Percentiles rank a stretch among this genome's conserved stretches.
phyloP scores from a whole-genome alignment of 2,113 vertebrate species.

The Corythoichthys intestinalis region DNA sequence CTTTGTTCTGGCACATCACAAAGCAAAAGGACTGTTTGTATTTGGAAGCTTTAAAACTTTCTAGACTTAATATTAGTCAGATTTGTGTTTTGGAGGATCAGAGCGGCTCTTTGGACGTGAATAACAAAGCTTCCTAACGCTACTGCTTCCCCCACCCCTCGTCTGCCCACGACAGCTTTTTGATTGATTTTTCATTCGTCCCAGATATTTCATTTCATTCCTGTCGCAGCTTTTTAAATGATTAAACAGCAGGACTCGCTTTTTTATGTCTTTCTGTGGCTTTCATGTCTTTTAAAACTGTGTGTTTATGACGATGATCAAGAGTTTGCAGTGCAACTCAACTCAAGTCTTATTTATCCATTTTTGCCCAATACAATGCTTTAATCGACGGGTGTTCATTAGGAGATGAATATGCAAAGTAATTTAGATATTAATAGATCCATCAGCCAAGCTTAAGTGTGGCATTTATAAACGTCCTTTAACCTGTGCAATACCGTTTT shows the following conservation, averaged over 20 bases:
- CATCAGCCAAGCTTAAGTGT: constrained; percentile 51
- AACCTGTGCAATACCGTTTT: constrained; percentile 60
- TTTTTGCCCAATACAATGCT: constrained; percentile 56
- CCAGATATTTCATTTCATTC: constrained; percentile 62
- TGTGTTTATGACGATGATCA: constrained; percentile 33
- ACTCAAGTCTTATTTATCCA: constrained; percentile 28
- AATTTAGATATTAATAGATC: constrained; percentile 73
- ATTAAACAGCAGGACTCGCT: constrained; percentile 44
- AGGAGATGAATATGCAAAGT: constrained; percentile 57
- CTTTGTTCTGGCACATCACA: neutral
- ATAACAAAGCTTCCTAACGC: constrained; percentile 42
- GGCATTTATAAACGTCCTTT: constrained; percentile 64
- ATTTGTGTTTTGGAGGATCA: constrained; percentile 33
- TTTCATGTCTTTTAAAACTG: constrained; percentile 22
- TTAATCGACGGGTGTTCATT: constrained; percentile 67
- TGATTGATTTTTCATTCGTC: constrained; percentile 64
- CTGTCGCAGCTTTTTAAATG: constrained; percentile 45
- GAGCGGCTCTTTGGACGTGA: constrained; percentile 48
- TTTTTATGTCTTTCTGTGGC: constrained; percentile 11
- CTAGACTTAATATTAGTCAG: neutral
- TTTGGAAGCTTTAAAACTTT: constrained; percentile 17
- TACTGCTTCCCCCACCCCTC: neutral
- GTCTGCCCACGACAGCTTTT: constrained; percentile 33
- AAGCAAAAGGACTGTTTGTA: constrained; percentile 1
- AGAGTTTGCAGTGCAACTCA: constrained; percentile 20